A percentile compares a stretch with the other conserved stretches of the same genome.
phyloP scores from a whole-genome alignment of 1,140 invertebrate genomes.

The Liolophura sinensis region DNA sequence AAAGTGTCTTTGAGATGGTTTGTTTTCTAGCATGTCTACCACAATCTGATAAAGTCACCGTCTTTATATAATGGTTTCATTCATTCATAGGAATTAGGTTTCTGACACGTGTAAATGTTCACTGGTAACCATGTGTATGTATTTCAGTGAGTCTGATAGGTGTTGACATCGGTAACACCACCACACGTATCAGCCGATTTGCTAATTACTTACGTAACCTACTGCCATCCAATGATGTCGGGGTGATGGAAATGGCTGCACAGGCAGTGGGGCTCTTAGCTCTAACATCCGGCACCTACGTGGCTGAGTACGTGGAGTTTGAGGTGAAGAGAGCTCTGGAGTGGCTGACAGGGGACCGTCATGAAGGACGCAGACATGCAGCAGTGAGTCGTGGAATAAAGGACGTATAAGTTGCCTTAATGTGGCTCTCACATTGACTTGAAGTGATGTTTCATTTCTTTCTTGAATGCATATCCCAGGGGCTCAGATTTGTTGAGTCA shows the following conservation, averaged over 20 bases:
- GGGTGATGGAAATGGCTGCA: constrained; percentile 94
- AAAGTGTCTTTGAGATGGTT: too few species aligned
- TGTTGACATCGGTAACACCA: constrained; percentile 89
- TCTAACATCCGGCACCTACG: constrained; percentile 87
- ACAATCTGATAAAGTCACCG: too few species aligned
- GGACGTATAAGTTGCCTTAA: too few species aligned
- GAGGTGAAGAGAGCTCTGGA: constrained; percentile 94
- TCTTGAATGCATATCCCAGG: too few species aligned
- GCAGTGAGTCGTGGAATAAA: constrained; percentile 66
- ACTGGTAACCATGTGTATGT: background rate
- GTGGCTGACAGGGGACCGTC: constrained; percentile 82
- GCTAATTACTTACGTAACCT: constrained; percentile 90
- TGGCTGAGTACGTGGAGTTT: constrained; percentile 94
- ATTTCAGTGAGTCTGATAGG: constrained; percentile 82
- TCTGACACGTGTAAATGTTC: too few species aligned
- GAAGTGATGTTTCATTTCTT: too few species aligned
- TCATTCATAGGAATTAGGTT: too few species aligned
- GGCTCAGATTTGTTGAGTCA: too few species aligned
- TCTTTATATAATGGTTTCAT: too few species aligned
- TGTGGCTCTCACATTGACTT: too few species aligned
- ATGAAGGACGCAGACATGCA: constrained; percentile 87
- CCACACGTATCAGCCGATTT: constrained; percentile 86
- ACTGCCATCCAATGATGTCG: constrained; percentile 85
- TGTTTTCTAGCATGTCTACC: too few species aligned
- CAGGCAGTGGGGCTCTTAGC: constrained; percentile 91